Percentiles rank a stretch among this genome's conserved stretches.
Evolutionary conservation across 2,888 invertebrate species (phyloP).

Genomic region (Alloplasta piceator): DNA sequence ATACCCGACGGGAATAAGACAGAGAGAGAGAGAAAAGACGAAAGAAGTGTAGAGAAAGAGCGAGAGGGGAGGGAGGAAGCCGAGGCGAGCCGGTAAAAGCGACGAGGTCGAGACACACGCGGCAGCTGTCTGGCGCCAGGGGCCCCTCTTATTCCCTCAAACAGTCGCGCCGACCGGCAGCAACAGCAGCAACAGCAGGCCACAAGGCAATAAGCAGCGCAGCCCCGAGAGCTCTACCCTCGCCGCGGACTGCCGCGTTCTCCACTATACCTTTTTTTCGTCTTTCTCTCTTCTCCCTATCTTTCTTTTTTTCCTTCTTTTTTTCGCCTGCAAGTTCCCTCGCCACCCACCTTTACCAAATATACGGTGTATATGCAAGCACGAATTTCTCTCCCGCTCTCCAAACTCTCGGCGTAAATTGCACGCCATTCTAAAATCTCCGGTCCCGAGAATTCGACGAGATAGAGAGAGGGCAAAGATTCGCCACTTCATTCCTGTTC

Average conservation of each 20-base stretch:
- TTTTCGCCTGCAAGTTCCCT: neutral
- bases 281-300: too few species aligned
- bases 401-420: constrained; percentile 13
- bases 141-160: constrained; percentile 75
- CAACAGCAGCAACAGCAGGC: constrained; percentile 35
- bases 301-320: too few species aligned
- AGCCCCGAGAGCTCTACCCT: constrained; percentile 26
- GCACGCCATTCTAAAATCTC: constrained; percentile 76
- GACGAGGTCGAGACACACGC: constrained; percentile 80
- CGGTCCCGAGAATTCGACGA: neutral
- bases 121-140: constrained; percentile 82
- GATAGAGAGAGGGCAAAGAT: constrained; percentile 17
- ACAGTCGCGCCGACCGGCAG: constrained; percentile 73
- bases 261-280: too few species aligned
- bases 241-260: constrained; percentile 3
- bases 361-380: constrained; percentile 24
- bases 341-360: constrained; percentile 78
- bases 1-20: neutral
- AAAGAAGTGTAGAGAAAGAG: constrained; percentile 45
- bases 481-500: constrained; percentile 21
- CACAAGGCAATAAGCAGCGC: constrained; percentile 16
- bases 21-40: constrained; percentile 24
- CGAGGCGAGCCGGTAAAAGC: constrained; percentile 39
- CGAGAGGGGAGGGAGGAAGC: constrained; percentile 58
- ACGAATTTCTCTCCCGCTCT: constrained; percentile 6